Percentiles rank a stretch among this genome's conserved stretches.
Evolutionary conservation across 2,797 vertebrate genomes (phyloP).

Genomic region (Scolopax rusticola): DNA sequence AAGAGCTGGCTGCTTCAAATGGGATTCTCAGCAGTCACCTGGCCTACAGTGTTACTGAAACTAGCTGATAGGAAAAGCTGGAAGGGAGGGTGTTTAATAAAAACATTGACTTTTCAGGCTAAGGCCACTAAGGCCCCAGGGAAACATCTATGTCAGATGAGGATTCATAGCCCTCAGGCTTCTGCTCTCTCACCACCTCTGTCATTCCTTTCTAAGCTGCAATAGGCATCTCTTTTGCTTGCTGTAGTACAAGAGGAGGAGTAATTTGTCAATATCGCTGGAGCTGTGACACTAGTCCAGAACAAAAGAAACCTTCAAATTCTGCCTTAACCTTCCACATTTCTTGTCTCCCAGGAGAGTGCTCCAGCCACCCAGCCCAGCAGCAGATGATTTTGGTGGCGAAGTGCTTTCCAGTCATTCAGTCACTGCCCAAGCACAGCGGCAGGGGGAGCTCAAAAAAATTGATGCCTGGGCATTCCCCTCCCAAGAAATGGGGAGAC

Average conservation of each 20-base stretch:
- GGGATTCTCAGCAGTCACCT: not conserved
- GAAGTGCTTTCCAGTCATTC: fast-evolving
- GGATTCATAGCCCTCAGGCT: not conserved
- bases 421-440: not conserved
- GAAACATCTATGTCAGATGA: not conserved
- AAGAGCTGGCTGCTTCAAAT: not conserved
- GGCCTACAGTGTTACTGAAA: not conserved
- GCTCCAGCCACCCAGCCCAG: not conserved
- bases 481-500: not conserved
- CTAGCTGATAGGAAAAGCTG: not conserved
- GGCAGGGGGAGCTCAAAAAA: not conserved
- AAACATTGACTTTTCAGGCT: not conserved
- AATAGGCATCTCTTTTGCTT: not conserved
- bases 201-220: not conserved
- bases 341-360: not conserved
- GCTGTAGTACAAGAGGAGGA: not conserved
- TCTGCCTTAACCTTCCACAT: not conserved
- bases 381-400: not conserved
- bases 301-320: not conserved
- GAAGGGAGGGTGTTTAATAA: not conserved
- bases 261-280: not conserved
- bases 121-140: not conserved
- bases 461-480: not conserved
- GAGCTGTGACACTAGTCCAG: not conserved
- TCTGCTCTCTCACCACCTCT: not conserved